phyloP scores from a whole-genome alignment of 2,113 vertebrate species.

The Rhombomys opimus region DNA sequence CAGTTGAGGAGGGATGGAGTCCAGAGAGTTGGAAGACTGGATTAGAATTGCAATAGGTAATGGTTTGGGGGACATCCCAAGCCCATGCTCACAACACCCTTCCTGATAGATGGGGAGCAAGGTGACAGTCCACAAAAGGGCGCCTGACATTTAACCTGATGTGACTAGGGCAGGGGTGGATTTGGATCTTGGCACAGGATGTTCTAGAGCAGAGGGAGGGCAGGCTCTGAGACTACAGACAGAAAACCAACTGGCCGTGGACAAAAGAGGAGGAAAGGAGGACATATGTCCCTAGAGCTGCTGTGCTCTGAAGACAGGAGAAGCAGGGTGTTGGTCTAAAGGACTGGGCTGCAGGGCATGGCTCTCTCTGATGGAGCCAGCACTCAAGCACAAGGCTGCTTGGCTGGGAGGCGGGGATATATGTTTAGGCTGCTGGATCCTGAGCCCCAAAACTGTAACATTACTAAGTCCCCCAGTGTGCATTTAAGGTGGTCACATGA shows the following conservation, averaged over 20 bases:
- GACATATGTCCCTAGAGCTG: too few relatives aligned
- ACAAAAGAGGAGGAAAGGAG: too few relatives aligned
- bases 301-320: background rate
- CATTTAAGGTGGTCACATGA: background rate
- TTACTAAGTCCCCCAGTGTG: background rate
- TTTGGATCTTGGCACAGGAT: background rate
- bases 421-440: background rate
- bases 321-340: background rate
- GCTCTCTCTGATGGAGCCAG: background rate
- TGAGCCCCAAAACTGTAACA: background rate
- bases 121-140: background rate
- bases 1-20: too few relatives aligned
- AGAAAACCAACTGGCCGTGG: background rate
- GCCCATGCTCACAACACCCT: too few relatives aligned
- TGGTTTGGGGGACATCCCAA: too few relatives aligned
- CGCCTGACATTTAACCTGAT: background rate
- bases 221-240: background rate
- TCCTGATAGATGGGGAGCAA: background rate
- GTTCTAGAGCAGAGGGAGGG: background rate
- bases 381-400: background rate
- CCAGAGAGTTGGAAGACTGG: too few relatives aligned
- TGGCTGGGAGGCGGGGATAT: background rate
- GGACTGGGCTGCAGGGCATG: rapidly evolving
- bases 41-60: background rate
- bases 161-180: too few relatives aligned